phyloP scores from a whole-genome alignment of 2,113 vertebrate species.

The Sinocyclocheilus anophthalmus region DNA sequence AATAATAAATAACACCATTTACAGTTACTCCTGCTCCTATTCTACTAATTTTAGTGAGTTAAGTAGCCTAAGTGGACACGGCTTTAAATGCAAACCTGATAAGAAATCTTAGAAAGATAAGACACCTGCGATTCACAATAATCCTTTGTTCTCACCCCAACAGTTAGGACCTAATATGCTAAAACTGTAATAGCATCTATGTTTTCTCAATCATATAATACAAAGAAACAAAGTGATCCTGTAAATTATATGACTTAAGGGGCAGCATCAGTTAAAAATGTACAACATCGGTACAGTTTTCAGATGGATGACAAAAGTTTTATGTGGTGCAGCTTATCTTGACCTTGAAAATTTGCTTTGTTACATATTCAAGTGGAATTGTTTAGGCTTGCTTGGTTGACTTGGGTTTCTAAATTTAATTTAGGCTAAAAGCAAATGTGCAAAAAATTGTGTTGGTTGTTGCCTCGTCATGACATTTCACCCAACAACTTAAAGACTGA shows the following conservation, averaged over 20 bases:
- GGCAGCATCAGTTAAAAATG: background rate
- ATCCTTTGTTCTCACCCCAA: background rate
- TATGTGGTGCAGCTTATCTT: background rate
- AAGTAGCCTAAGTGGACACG: background rate
- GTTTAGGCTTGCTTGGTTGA: background rate
- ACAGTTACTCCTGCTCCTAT: no score
- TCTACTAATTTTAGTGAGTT: no score
- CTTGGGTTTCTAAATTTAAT: background rate
- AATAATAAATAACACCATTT: no score
- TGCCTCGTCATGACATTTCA: background rate
- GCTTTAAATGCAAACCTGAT: background rate
- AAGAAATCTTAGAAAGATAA: background rate
- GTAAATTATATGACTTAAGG: background rate
- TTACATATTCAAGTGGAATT: background rate
- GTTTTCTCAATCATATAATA: background rate
- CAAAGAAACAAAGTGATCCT: background rate
- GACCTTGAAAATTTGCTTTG: background rate
- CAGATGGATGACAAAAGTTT: background rate
- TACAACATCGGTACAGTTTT: background rate
- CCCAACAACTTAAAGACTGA: background rate
- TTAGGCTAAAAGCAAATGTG: background rate
- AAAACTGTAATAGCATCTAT: background rate
- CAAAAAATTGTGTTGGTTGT: background rate
- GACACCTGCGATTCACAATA: background rate
- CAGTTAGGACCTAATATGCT: background rate